phyloP scores from a whole-genome alignment of 2,113 vertebrate species.

The Formicarius rufipectus region DNA sequence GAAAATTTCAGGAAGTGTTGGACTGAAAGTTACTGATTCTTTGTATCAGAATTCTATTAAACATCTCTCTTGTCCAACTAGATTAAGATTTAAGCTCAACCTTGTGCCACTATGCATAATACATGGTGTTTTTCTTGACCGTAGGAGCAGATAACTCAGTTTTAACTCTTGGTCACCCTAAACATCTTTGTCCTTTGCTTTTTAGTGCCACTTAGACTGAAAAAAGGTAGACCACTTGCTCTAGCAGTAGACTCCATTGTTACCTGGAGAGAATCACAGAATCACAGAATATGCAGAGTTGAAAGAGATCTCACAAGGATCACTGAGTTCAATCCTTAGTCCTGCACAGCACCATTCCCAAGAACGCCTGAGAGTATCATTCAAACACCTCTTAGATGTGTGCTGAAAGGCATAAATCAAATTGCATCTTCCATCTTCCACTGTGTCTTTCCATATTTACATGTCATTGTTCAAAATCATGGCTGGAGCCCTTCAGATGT shows the following conservation, averaged over 20 bases:
- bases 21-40: not conserved
- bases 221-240: rapidly evolving
- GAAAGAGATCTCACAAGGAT: not conserved
- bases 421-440: not conserved
- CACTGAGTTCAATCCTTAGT: not conserved
- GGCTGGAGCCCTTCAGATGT: not conserved
- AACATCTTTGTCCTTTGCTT: not conserved
- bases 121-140: not conserved
- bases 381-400: not conserved
- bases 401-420: not conserved
- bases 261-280: not conserved
- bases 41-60: not conserved
- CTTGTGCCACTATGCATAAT: not conserved
- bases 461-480: not conserved
- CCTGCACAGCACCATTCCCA: not conserved
- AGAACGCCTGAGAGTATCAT: not conserved
- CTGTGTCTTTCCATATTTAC: not conserved
- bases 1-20: not conserved
- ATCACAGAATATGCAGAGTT: not conserved
- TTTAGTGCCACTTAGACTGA: not conserved
- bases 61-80: not conserved
- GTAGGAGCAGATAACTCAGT: not conserved
- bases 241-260: not conserved
- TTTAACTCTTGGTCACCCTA: not conserved
- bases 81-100: not conserved